Evolutionary conservation across 2,797 vertebrate species (phyloP).

Genomic region (Alectoris magna): DNA sequence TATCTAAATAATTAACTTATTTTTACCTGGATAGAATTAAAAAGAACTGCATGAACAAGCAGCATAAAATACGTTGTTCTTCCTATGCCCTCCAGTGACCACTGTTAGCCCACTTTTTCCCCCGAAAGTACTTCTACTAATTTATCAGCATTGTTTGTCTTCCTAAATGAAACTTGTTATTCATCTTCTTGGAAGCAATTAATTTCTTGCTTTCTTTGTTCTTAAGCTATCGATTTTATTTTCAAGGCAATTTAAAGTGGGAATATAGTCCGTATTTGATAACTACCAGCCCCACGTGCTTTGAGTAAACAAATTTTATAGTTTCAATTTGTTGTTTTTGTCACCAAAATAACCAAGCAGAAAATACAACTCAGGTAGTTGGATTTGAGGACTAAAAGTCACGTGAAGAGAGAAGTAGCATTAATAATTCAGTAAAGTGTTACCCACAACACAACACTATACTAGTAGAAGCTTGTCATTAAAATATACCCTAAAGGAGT

Average conservation of each 20-base stretch:
- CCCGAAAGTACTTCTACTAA: not conserved
- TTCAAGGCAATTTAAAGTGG: constrained; percentile 75
- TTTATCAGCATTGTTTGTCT: constrained; percentile 47
- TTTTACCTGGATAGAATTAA: constrained; percentile 10
- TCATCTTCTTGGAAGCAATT: constrained; percentile 54
- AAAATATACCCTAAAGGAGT: not conserved
- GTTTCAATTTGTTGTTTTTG: constrained; percentile 60
- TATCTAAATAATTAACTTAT: not conserved
- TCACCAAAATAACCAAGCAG: constrained; percentile 45
- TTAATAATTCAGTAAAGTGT: constrained; percentile 45
- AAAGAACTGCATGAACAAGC: not conserved
- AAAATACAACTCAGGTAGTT: not conserved
- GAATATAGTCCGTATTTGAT: constrained; percentile 71
- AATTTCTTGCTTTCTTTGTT: constrained; percentile 50
- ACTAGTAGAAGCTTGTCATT: not conserved
- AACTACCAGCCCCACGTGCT: constrained; percentile 51
- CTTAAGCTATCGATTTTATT: constrained; percentile 80
- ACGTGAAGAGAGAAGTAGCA: not conserved
- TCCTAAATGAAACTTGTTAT: constrained; percentile 65
- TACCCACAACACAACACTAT: not conserved
- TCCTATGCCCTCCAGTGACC: not conserved
- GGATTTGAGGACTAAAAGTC: not conserved
- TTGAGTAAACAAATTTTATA: constrained; percentile 64
- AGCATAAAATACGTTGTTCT: not conserved
- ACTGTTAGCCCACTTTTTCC: not conserved